Base-by-base conservation (phyloP, 1,140 invertebrate genomes). In the Aphelinus certus region DNA sequence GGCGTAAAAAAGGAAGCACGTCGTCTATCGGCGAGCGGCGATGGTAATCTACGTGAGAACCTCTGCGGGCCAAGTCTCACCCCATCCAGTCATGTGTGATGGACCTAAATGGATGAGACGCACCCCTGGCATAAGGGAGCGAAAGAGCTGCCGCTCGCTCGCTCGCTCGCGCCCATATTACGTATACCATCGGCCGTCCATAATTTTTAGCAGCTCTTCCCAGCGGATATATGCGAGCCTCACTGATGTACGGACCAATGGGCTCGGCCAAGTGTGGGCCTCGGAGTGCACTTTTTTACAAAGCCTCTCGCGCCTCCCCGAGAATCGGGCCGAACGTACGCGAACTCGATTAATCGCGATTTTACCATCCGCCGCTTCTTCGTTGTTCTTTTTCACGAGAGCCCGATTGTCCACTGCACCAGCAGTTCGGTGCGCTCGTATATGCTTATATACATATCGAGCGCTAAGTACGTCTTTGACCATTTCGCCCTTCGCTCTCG, bases 51-150 rank as follows among this genome's bases (percentile, higher is more conserved):
- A 87, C 83, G 86, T 87, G 86, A 87, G 86, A 88, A 87, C 84
- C 83, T 86, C 82, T 84, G 84, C 81, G 81, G 81, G 82, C 81
- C 81, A 83, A 81, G 82, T 83, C 85, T 85, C 86, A 87, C 86
- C 86, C 87, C 86, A 87, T 84, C 83, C 81, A 87, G 85, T 87
- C 86, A 87, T 87, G 87, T 87, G 87, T 87, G 86, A 87, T 87
- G 86, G 85, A 87, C 83, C 86, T 87, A 88, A 88, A 87, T 88
- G 86, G 86, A 88, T 88, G 87, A 88, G 86, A 88, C 86, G 85
- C 84, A 83, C 87, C 86, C 86, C 73, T 68, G 53, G 7, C 9
- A 55, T 51, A 70, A 61, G 48, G 47, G 58, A 61, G 56, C 57
- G 42, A 68, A 9, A 58, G 55, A 68, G 55, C 45, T 6, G 58